Conservation (phyloP, 2,888 invertebrate genomes). For the Rugalucina vietnamica region DNA sequence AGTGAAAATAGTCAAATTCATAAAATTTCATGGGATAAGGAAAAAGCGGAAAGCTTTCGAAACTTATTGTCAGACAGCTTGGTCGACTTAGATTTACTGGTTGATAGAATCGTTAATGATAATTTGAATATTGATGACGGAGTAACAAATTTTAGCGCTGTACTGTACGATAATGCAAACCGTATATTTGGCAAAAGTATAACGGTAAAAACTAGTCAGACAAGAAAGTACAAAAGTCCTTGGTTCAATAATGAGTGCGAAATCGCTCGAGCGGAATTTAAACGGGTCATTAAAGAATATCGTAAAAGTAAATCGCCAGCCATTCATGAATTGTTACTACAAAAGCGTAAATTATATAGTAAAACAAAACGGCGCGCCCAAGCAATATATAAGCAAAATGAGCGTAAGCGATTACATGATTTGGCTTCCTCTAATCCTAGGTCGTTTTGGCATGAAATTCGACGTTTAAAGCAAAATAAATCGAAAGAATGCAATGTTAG, state of each 20-base stretch:
- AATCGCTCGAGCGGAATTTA: constrained; percentile 5
- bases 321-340: neutral
- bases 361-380: constrained; percentile 11
- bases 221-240: neutral
- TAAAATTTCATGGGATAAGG: neutral
- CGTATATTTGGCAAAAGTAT: neutral
- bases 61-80: neutral
- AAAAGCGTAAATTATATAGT: constrained; percentile 2
- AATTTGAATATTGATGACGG: constrained; percentile 8
- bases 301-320: neutral
- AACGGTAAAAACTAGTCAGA: neutral
- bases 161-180: neutral
- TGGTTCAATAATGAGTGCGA: constrained; percentile 21
- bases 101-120: neutral
- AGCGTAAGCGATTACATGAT: constrained; percentile 9
- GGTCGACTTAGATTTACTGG: neutral
- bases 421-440: neutral
- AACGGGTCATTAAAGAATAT: constrained; percentile 7
- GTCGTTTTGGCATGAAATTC: constrained; percentile 11
- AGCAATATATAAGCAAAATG: neutral
- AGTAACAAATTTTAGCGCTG: neutral
- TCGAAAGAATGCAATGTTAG: neutral
- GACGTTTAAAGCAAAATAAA: neutral
- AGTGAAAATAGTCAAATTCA: neutral
- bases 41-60: neutral